Conservation (phyloP, 2,797 vertebrate genomes). For the Cygnus olor region DNA sequence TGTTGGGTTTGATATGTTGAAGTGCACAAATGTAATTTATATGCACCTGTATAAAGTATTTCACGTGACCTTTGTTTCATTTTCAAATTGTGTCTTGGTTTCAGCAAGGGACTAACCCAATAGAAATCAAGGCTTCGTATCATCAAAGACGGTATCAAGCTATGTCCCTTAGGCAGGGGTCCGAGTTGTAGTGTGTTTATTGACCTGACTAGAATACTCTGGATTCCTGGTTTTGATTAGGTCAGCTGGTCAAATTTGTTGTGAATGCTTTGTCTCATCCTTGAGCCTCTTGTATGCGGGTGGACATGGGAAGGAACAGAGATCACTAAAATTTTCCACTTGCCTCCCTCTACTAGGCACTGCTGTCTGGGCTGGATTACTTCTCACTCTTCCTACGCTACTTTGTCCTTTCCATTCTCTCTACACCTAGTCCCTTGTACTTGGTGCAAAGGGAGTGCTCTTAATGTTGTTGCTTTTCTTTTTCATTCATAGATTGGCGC, state of each 20-base stretch:
- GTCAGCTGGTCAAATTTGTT: not conserved
- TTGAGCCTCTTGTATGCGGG: not conserved
- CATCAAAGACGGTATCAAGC: not conserved
- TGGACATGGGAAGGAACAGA: not conserved
- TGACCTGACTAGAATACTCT: not conserved
- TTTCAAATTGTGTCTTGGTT: not conserved
- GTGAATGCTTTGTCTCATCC: not conserved
- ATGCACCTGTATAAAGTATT: not conserved
- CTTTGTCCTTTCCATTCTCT: not conserved
- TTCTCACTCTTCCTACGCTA: not conserved
- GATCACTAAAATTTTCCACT: not conserved
- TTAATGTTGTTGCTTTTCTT: not conserved
- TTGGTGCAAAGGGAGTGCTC: not conserved
- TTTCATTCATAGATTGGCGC: not conserved
- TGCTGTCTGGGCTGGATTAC: not conserved
- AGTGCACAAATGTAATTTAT: not conserved
- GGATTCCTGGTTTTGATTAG: slow-evolving; percentile 9
- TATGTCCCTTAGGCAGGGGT: not conserved
- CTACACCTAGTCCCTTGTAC: not conserved
- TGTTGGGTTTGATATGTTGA: not conserved
- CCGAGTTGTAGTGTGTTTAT: not conserved
- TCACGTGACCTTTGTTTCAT: not conserved
- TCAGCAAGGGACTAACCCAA: not conserved
- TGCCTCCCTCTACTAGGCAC: not conserved
- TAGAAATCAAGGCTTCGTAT: not conserved